phyloP scores from a whole-genome alignment of 2,797 vertebrate species.

The Xyrichtys novacula region DNA sequence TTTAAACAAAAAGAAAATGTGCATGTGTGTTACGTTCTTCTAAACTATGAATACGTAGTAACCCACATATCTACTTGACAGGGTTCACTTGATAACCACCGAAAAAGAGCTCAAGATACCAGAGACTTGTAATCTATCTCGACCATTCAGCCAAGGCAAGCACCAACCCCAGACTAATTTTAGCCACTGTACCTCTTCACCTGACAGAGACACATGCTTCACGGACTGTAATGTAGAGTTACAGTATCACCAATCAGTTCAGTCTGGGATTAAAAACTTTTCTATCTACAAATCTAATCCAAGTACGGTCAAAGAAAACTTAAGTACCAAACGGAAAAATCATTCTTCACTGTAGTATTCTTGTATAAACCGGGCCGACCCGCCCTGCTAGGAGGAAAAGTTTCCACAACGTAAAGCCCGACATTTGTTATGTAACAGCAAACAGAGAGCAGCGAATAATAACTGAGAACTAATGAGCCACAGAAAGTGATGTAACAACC shows the following conservation, averaged over 20 bases:
- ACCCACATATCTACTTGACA: background rate
- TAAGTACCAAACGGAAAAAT: background rate
- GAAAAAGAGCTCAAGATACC: conserved; percentile 25
- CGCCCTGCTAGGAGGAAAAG: background rate
- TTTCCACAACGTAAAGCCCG: background rate
- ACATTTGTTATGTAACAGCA: conserved; percentile 67
- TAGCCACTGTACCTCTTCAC: conserved; percentile 29
- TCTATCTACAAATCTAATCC: background rate
- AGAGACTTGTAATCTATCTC: conserved; percentile 36
- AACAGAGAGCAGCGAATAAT: conserved; percentile 32
- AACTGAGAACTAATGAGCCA: conserved; percentile 72
- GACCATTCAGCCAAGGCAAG: background rate
- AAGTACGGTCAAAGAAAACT: background rate
- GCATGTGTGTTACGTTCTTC: background rate
- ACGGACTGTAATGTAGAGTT: background rate
- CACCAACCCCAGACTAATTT: conserved; percentile 49
- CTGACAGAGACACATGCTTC: conserved; percentile 24
- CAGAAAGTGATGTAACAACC: conserved; percentile 71
- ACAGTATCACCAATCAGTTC: background rate
- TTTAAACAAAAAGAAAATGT: background rate
- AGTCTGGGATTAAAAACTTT: background rate
- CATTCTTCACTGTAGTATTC: background rate
- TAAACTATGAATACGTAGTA: too few relatives aligned
- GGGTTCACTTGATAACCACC: background rate
- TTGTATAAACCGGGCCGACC: background rate